Evolutionary conservation across 2,888 invertebrate genomes (phyloP).

Genomic region (Dexiosoma caninum): DNA sequence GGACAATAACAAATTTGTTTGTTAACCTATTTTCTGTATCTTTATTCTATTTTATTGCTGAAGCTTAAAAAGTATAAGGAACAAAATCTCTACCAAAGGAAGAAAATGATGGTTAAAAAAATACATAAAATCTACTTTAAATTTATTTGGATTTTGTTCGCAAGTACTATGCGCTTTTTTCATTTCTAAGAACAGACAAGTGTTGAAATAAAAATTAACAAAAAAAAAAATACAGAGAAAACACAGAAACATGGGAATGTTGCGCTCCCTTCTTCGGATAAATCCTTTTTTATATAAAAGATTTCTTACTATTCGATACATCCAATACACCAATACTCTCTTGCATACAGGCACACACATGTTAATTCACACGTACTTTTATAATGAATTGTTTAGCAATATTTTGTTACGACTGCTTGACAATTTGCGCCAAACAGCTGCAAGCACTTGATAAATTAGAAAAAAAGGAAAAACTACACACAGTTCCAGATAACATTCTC

Average conservation of each 20-base stretch:
- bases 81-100: constrained; percentile 6
- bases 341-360: background rate
- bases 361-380: background rate
- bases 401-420: constrained; percentile 61
- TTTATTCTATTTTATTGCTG: constrained; percentile 43
- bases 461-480: background rate
- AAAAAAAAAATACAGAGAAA: constrained; percentile 26
- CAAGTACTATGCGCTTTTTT: constrained; percentile 7
- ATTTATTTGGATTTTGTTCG: constrained; percentile 53
- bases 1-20: constrained; percentile 55
- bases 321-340: background rate
- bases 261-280: constrained; percentile 39
- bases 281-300: constrained; percentile 46
- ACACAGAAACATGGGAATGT: too few relatives aligned
- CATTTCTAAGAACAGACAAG: constrained; percentile 34
- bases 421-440: constrained; percentile 62
- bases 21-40: constrained; percentile 47
- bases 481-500: background rate
- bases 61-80: constrained; percentile 1
- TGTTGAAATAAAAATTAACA: constrained; percentile 19
- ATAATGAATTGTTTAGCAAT: constrained; percentile 46
- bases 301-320: constrained; percentile 29
- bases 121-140: constrained; percentile 48
- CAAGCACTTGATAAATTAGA: constrained; percentile 58
- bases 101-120: constrained; percentile 17